A percentile compares a stretch with the other conserved stretches of the same genome.
Evolutionary conservation across 1,140 invertebrate species (phyloP).

Genomic region (Trichoplusia ni): DNA sequence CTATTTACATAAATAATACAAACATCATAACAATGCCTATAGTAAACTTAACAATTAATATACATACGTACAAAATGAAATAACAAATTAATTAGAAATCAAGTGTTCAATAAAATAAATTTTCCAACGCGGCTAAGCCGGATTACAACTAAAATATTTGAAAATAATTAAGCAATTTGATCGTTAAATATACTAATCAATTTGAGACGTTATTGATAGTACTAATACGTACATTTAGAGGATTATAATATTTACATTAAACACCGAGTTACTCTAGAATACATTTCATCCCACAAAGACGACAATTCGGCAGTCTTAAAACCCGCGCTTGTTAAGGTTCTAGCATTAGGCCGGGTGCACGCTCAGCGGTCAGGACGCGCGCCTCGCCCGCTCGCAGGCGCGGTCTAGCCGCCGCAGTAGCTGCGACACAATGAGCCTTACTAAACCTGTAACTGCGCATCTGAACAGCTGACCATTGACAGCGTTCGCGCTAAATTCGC

Average conservation of each 20-base stretch:
- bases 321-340: conserved; percentile 38
- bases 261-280: conserved; percentile 42
- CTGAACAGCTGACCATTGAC: conserved; percentile 8
- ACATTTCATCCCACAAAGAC: conserved; percentile 37
- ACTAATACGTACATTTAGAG: conserved; percentile 31
- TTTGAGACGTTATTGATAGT: conserved; percentile 29
- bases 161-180: conserved; percentile 43
- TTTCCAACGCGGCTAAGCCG: conserved; percentile 43
- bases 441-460: background rate
- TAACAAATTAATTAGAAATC: conserved; percentile 52
- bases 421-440: background rate
- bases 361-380: conserved; percentile 7
- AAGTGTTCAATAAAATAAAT: conserved; percentile 31
- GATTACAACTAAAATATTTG: conserved; percentile 40
- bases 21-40: conserved; percentile 75
- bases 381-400: background rate
- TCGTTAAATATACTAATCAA: conserved; percentile 36
- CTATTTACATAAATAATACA: conserved; percentile 80
- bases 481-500: background rate
- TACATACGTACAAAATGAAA: conserved; percentile 74
- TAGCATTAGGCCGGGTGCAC: background rate
- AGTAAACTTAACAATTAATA: conserved; percentile 78
- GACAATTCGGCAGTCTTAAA: conserved; percentile 47
- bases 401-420: background rate
- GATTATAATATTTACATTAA: conserved; percentile 54